Evolutionary conservation across 1,140 invertebrate species (phyloP), one percentile per base, ranked within the genome.

Genomic region (Drosophila miranda): DNA sequence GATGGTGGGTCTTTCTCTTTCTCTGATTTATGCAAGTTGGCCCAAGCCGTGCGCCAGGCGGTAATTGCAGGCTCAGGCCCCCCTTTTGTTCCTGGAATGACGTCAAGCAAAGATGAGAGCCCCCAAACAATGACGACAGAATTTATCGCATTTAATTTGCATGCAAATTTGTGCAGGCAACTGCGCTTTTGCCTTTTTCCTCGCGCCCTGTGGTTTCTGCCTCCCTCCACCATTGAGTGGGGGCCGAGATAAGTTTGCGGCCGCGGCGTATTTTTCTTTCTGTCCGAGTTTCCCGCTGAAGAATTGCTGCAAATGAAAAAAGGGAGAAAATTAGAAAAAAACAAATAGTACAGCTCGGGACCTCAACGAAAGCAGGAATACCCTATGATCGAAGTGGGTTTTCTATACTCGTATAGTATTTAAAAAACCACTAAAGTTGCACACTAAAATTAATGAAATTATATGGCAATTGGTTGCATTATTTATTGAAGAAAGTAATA

Each of bases 21-120:
- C 19, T 62, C 49, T 82, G 78, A 82, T 82, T 82, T 82, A 82
- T 82, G 78, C 52, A 82, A 81, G 64, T 68, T 77, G 61, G 48
- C 55, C 62, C 30, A 19, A 6, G n/a, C 7, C 23, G n/a, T 3
- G 30, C 8, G 30, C 30, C 16, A 16, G 16, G 16, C 16, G 9
- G 19, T 57, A 21, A 46, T 11, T 16, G 14, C 26, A 16, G 11
- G 2, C 6, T 9, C 11, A 13, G 30, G 41, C 28, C 28, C 14
- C 9, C 7, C 55, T 5, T 16, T 64, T 9, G 44, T 44, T 45
- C 7, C 16, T 26, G 4, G 9, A 45, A 34, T 67, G 73, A 69
- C 72, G 73, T 73, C 70, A 62, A 13, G 58, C 21, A n/a, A 50
- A 21, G 53, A 42, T 46, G 42, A 58, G 44, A 57, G 45, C 21